Base-by-base conservation (phyloP, 2,797 vertebrate genomes). In the Apogon hyalosoma region DNA sequence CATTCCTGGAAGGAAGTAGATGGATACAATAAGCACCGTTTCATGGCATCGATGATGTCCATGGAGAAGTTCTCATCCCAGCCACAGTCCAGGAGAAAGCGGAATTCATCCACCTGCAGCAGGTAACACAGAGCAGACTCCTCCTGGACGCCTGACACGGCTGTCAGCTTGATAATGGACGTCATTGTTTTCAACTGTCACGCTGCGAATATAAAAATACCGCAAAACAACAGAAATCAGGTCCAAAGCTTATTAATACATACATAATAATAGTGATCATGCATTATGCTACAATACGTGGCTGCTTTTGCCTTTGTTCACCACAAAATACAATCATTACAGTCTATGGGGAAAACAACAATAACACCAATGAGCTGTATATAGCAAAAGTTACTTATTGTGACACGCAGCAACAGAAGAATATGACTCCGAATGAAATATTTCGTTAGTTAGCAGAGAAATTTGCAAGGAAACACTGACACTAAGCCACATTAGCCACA, bases 41-140 rank as follows among this genome's bases (percentile, higher is more conserved):
- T 98, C 84, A 99, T 94, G 1, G 97, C 95, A 86, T 99, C 98
- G 49, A 99, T 99, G 59, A 98, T 96, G 66, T 99, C 98, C 95
- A 97, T 94, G 15, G 97, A 98, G 88, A 99, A 99, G 87, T 95
- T 96, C 75, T 99, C 98, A 82, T 99, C 98, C 98, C 98, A 99
- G 72, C 98, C 98, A 81, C 98, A 99, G 87, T 99, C 98, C 82
- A 99, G 77, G 31, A 99, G 92, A 90, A 99, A 98, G 43, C 98
- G 95, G 74, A 99, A 99, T 75, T 99, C 98, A 63, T 99, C 98
- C 65, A 99, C 98, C 90, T 99, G 98, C 58, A 99, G 94, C 53
- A 99, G 93, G 84, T 99, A 99, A 72, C 98, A 99, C 7, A 99
- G 96, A 5, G 98, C 98, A 12, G 97, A 98, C 65, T 99, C 98